phyloP scores from a whole-genome alignment of 2,113 vertebrate species.

The Geothlypis trichas region DNA sequence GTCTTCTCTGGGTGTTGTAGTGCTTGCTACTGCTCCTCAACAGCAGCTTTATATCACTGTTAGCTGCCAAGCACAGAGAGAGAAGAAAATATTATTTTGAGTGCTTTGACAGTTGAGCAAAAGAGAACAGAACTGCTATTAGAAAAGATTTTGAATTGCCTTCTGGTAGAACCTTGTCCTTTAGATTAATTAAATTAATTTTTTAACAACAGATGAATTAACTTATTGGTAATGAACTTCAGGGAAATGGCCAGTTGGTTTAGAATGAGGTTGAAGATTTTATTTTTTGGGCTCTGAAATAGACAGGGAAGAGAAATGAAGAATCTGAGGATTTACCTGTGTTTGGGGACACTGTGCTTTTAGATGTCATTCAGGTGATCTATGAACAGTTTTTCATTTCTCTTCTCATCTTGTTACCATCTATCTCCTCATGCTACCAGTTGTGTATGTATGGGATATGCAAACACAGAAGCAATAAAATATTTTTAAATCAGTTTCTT shows the following conservation, averaged over 20 bases:
- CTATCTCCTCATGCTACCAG: not conserved
- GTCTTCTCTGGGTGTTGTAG: not conserved
- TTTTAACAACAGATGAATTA: not conserved
- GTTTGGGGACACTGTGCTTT: not conserved
- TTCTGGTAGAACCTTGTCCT: not conserved
- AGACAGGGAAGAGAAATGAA: not conserved
- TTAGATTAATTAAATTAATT: not conserved
- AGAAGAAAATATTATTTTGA: not conserved
- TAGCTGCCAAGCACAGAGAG: not conserved
- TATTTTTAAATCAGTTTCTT: not conserved
- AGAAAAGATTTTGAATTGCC: not conserved
- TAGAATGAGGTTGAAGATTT: not conserved
- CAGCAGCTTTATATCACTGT: not conserved
- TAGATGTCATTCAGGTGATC: not conserved
- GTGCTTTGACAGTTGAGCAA: not conserved
- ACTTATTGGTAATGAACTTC: not conserved
- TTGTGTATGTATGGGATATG: not conserved
- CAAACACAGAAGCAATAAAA: conserved; percentile 36
- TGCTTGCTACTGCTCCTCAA: not conserved
- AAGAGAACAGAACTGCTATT: not conserved
- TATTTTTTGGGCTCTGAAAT: not conserved
- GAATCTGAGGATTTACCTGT: not conserved
- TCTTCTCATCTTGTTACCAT: not conserved
- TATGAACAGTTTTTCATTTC: not conserved
- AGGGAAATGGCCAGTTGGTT: not conserved